Conservation (phyloP, 2,888 invertebrate species). For the Dicyrtomina minuta region DNA sequence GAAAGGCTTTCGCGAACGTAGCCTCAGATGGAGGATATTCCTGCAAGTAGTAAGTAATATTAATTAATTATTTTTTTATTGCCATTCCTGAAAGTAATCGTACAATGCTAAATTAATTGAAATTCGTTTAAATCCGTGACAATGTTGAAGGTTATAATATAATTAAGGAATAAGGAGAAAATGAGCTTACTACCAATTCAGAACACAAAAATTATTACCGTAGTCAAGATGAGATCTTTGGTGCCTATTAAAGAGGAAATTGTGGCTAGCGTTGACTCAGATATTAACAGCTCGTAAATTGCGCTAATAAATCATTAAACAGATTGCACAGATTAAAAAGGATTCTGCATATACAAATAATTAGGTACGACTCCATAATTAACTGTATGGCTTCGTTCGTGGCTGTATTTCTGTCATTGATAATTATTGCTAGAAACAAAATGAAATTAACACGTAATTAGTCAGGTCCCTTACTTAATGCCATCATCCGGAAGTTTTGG, state of each 20-base stretch:
- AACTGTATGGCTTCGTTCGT: too few relatives aligned
- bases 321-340: neutral
- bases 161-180: too few relatives aligned
- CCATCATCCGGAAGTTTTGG: conserved; percentile 77
- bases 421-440: too few relatives aligned
- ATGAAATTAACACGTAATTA: too few relatives aligned
- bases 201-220: neutral
- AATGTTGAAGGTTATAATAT: neutral
- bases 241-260: conserved; percentile 76
- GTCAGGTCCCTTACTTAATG: conserved; percentile 62
- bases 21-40: conserved; percentile 68
- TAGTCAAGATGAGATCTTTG: conserved; percentile 71
- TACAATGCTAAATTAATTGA: neutral
- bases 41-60: conserved; percentile 58
- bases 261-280: conserved; percentile 68
- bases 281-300: conserved; percentile 67
- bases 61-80: neutral
- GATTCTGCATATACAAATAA: neutral
- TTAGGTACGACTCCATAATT: too few relatives aligned
- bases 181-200: neutral
- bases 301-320: conserved; percentile 57
- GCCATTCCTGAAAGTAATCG: neutral
- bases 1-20: conserved; percentile 72
- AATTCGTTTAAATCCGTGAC: neutral
- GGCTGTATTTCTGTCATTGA: too few relatives aligned